Evolutionary conservation across 2,888 invertebrate genomes (phyloP).

Genomic region (Pinctada fucata): DNA sequence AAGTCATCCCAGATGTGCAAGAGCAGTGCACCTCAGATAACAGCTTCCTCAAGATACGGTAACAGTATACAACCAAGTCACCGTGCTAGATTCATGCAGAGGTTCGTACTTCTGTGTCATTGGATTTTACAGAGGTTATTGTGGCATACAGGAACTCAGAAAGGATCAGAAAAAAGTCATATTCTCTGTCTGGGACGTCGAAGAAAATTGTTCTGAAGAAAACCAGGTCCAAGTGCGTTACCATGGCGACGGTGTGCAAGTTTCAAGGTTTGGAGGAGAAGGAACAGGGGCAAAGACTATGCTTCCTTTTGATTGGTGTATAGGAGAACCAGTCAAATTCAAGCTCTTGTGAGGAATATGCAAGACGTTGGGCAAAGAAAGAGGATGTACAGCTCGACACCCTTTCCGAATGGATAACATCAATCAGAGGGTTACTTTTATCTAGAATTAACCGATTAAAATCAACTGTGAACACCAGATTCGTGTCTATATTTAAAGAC

Average conservation of each 20-base stretch:
- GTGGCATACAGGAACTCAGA: constrained; percentile 20
- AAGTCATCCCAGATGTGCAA: background rate
- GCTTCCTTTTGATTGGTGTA: constrained; percentile 15
- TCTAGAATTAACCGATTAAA: too few species aligned
- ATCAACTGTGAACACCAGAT: too few species aligned
- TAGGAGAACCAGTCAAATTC: constrained; percentile 17
- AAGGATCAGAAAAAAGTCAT: constrained; percentile 24
- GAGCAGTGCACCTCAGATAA: constrained; percentile 24
- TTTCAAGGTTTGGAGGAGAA: constrained; percentile 26
- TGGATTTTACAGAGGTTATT: constrained; percentile 21
- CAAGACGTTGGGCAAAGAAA: too few species aligned
- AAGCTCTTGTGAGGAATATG: constrained; percentile 3
- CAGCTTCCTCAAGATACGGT: constrained; percentile 9
- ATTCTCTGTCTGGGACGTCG: constrained; percentile 30
- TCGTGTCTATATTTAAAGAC: too few species aligned
- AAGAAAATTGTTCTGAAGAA: constrained; percentile 4
- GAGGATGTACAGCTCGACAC: constrained; percentile 13
- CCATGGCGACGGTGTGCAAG: constrained; percentile 22
- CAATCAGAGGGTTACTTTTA: background rate
- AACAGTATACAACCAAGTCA: constrained; percentile 11
- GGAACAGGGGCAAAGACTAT: constrained; percentile 22
- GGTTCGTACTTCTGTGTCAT: constrained; percentile 29
- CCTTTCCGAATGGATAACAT: constrained; percentile 17
- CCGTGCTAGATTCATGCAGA: constrained; percentile 13
- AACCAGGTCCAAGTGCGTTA: constrained; percentile 7